A percentile compares a stretch with the other conserved stretches of the same genome.
These are phyloP conservation scores for Orthonevra nobilis DNA, from an alignment of 2,888 invertebrate species.

Conservation along the genomic window DNA sequence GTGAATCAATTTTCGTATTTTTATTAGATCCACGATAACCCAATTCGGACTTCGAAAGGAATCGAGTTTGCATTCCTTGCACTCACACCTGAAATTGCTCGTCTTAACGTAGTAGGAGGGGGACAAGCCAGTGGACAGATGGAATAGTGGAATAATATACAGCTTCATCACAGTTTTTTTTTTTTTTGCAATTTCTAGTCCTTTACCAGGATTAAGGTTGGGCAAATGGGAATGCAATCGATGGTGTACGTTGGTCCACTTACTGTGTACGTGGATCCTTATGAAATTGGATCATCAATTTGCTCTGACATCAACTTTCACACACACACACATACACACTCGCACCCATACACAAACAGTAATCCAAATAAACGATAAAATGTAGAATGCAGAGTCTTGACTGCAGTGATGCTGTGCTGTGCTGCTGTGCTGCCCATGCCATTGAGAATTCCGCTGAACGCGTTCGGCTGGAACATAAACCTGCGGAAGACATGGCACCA, in stretches of 20 bases:
- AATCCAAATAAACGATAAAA: conserved; percentile 34
- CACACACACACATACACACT: not conserved
- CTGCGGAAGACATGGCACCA: conserved; percentile 32
- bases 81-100: too few species aligned
- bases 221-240: conserved; percentile 57
- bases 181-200: too few species aligned
- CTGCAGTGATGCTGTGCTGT: conserved; percentile 30
- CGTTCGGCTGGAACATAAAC: conserved; percentile 45
- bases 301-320: conserved; percentile 36
- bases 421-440: conserved; percentile 1
- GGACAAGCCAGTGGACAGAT: too few species aligned
- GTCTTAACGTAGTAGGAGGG: too few species aligned
- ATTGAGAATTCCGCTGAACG: conserved; percentile 57
- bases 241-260: conserved; percentile 45
- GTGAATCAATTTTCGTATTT: conserved; percentile 60
- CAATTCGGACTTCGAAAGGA: conserved; percentile 29
- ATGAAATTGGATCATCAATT: conserved; percentile 66
- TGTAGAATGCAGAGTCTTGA: conserved; percentile 61
- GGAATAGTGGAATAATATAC: not conserved
- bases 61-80: conserved; percentile 29
- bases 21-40: conserved; percentile 40
- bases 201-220: conserved; percentile 46
- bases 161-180: too few species aligned
- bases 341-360: not conserved
- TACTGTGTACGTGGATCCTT: conserved; percentile 23